A percentile compares a stretch with the other conserved stretches of the same genome.
phyloP scores from a whole-genome alignment of 2,888 invertebrate species.

The Nemurella pictetii region DNA sequence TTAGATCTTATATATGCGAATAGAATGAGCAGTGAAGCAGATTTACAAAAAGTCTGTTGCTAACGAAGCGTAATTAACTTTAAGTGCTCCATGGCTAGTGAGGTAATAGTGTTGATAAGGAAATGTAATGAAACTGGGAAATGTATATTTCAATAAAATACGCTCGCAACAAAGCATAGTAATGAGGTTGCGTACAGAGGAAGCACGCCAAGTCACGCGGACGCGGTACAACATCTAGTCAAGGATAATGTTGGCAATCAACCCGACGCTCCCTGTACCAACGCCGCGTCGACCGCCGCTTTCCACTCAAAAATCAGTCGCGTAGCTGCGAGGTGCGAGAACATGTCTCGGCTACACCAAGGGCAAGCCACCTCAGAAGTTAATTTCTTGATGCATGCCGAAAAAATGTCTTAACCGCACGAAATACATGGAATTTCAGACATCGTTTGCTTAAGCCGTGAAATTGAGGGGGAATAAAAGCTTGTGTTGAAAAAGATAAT shows the following conservation, averaged over 20 bases:
- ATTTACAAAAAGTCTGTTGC: background rate
- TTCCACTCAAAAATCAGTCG: no score
- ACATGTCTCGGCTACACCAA: no score
- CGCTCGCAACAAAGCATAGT: background rate
- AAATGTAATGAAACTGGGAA: background rate
- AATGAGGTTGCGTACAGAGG: background rate
- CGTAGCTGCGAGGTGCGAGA: no score
- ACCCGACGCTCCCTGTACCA: no score
- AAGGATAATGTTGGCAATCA: background rate
- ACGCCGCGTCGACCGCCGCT: no score
- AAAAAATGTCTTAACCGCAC: no score
- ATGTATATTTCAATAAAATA: background rate
- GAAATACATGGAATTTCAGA: no score
- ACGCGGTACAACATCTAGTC: background rate
- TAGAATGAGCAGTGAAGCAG: background rate
- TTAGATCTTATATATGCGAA: conserved; percentile 18
- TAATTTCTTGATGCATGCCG: no score
- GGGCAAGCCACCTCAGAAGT: no score
- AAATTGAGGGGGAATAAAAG: no score
- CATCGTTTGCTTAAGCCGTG: no score
- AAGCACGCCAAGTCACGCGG: background rate
- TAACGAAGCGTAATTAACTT: conserved; percentile 21
- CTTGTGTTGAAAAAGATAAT: no score
- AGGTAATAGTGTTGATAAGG: background rate
- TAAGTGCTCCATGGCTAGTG: background rate